Base-by-base conservation (phyloP, 2,888 invertebrate genomes). In the Amphiduros pacificus region DNA sequence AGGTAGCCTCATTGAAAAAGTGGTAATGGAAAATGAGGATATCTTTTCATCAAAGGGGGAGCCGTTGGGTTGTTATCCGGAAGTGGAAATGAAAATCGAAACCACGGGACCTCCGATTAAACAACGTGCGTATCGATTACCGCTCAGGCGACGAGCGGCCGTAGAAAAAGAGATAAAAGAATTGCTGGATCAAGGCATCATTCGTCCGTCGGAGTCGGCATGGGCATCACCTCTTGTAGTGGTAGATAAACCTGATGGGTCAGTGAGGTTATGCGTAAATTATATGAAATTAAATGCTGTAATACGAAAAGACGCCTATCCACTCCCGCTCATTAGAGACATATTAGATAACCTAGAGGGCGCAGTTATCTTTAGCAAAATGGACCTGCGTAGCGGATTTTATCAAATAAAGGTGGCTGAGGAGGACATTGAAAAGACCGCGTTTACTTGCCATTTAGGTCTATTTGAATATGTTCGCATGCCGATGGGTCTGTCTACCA, bases 321-420 rank as follows among this genome's bases (percentile, higher is more conserved):
- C 62, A 2, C 26, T 68, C 6, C 67, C 66, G 1, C 17, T 48
- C 6, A 55, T 63, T 36, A 49, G 65, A 41, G 63, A 63, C 24
- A 62, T 67, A 9, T 64, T 66, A 22, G 66, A 66, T 28, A 2
- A 55, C 11, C 27, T 68, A 4, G 51, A 31, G 2, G 65, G 65
- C 6, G n/a, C 36, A 4, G 29, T 14, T 22, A 24, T 55, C n/a
- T 66, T 59, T 27, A 40, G 55, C 2, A 51, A 53, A 26, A 27
- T 66, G 4, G 66, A 66, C 36, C 44, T 66, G n/a, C 20, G 27
- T 26, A 20, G 29, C 20, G 65, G 59, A 17, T 66, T 52, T 40
- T 66, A 54, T 32, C 63, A 68, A 48, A 20, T 68, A 2, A 48
- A 5, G 17, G 20, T 66, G 28, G 50, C 5, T 11, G 22, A 32